These are phyloP conservation scores for Theocolax elegans DNA, from an alignment of 1,140 invertebrate species.

Conservation along the genomic window DNA sequence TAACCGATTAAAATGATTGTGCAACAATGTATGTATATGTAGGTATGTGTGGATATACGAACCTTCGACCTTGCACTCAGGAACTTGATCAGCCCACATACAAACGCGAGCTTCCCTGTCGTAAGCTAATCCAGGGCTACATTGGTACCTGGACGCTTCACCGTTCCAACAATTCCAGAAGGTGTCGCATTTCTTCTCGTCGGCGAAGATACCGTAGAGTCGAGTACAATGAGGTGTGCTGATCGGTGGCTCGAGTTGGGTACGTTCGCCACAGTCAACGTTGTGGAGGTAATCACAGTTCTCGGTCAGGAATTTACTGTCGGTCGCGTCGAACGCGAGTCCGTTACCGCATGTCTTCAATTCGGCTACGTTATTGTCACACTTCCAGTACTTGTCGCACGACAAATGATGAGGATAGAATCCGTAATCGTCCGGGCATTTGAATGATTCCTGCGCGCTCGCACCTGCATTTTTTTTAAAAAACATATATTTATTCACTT, in stretches of 20 bases:
- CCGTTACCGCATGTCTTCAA: constrained; percentile 95
- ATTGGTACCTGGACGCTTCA: constrained; percentile 91
- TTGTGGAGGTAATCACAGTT: constrained; percentile 97
- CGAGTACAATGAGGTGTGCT: constrained; percentile 85
- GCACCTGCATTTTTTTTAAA: constrained; percentile 68
- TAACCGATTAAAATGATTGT: too few relatives aligned
- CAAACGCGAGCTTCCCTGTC: constrained; percentile 91
- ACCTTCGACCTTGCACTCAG: constrained; percentile 90
- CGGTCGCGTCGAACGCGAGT: constrained; percentile 89
- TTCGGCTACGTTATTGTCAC: constrained; percentile 88
- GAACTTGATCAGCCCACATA: constrained; percentile 95
- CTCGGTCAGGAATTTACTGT: constrained; percentile 89
- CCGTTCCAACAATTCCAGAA: constrained; percentile 98
- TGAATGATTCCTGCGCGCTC: constrained; percentile 82
- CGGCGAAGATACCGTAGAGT: constrained; percentile 92
- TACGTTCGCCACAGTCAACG: constrained; percentile 91
- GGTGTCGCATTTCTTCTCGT: constrained; percentile 88
- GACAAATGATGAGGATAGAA: constrained; percentile 90
- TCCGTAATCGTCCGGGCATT: constrained; percentile 94
- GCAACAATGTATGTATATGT: too few relatives aligned
- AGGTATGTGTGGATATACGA: too few relatives aligned
- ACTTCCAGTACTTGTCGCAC: constrained; percentile 97
- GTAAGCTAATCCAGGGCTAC: constrained; percentile 93
- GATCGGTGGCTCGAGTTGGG: constrained; percentile 87
- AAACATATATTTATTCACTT: too few relatives aligned